Base-by-base conservation (phyloP, 2,888 invertebrate genomes). In the Drosophila eohydei region DNA sequence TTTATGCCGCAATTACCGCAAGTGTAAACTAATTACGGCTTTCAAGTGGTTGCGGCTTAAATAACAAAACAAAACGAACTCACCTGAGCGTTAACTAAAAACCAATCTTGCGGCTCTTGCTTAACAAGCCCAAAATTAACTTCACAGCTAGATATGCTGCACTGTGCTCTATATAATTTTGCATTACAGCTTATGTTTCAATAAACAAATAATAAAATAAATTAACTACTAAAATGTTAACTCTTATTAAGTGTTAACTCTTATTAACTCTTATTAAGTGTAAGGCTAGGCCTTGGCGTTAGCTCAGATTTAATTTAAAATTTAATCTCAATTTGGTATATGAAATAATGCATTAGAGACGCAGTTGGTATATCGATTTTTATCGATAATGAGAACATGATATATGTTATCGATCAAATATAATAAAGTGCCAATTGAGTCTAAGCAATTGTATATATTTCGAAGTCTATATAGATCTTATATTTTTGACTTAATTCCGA, bases 1-100 rank as follows among this genome's bases (percentile, higher is more conserved):
- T 90, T 87, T 87, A 87, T 90, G 90, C 89, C 76, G 81, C 87
- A 87, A 90, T 87, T 90, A 90, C 88, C 74, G 75, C 87, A 89
- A 88, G 90, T 89, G 87, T 88, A 90, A 88, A 90, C 87, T 87
- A 87, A 87, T 87, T 87, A 90, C 88, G 88, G 85, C 86, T 74
- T 85, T 85, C 71, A 82, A 76, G 78, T 78, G 74, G 58, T 50
- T 70, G 61, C 80, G 70, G 64, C 83, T 48, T 51, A 61, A 62
- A 54, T 71, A 80, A 71, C 80, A 70, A 70, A 70, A 70, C 69
- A 66, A 71, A 71, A 56, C 44, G 46, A 62, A 71, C 48, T 65
- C 65, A 87, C 59, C 56, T 56, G 60, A 74, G 71, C 71, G 74
- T 77, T 71, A 73, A 80, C 38, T 69, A 63, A 60, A 72, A 71